Conservation (phyloP, 2,888 invertebrate genomes). For the Drosophila mimetica region DNA sequence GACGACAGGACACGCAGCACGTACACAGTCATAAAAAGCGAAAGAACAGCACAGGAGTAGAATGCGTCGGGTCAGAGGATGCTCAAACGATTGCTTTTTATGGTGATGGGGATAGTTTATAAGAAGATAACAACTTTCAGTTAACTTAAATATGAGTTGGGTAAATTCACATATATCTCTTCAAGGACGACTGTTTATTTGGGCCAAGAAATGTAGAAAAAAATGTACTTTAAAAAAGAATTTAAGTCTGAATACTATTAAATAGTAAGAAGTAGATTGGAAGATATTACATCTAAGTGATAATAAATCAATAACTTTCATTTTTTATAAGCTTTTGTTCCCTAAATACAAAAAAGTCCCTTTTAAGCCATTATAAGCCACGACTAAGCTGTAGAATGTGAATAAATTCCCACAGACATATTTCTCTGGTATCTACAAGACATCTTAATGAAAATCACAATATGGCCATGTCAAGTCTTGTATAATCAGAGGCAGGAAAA, state of each 20-base stretch:
- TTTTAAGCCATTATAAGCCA: background rate
- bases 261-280: too few relatives aligned
- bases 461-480: conserved; percentile 5
- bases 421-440: conserved; percentile 10
- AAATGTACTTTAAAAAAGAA: too few relatives aligned
- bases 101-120: conserved; percentile 44
- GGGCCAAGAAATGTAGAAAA: background rate
- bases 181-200: background rate
- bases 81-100: conserved; percentile 41
- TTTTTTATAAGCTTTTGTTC: background rate
- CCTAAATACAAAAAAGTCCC: background rate
- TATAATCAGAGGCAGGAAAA: conserved; percentile 12
- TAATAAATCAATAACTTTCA: too few relatives aligned
- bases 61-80: conserved; percentile 43
- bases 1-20: conserved; percentile 39
- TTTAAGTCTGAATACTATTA: too few relatives aligned
- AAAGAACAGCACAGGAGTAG: conserved; percentile 4
- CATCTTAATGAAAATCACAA: conserved; percentile 31
- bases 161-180: conserved; percentile 15
- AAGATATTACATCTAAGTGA: too few relatives aligned
- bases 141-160: conserved; percentile 29
- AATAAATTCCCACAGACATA: background rate
- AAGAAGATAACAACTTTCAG: conserved; percentile 41
- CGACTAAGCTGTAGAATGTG: background rate
- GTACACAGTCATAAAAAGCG: conserved; percentile 18